Percentiles rank a stretch among this genome's conserved stretches.
phyloP scores from a whole-genome alignment of 2,888 invertebrate species.

The Heteromyza rotundicornis region DNA sequence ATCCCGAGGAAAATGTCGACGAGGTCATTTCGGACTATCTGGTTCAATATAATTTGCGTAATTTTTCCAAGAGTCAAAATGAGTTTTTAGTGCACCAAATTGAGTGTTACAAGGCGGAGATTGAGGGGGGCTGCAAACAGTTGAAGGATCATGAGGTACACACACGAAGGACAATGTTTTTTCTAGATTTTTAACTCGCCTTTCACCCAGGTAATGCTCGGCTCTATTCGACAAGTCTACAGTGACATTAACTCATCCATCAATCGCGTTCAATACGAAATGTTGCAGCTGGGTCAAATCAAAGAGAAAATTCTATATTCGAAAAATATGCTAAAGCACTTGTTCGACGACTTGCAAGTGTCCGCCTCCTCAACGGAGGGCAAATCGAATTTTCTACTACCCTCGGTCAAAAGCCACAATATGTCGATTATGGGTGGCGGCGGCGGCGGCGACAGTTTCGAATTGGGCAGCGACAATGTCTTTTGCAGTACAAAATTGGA shows the following conservation, averaged over 20 bases:
- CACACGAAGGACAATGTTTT: background rate
- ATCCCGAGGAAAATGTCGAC: conserved; percentile 41
- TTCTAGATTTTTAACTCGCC: background rate
- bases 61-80: conserved; percentile 48
- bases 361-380: conserved; percentile 24
- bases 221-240: conserved; percentile 55
- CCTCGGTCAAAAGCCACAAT: conserved; percentile 30
- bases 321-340: conserved; percentile 50
- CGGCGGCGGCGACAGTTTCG: conserved; percentile 40
- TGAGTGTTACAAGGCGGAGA: conserved; percentile 44
- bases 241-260: conserved; percentile 49
- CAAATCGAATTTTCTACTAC: conserved; percentile 47
- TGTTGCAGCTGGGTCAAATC: conserved; percentile 54
- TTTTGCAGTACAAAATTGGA: conserved; percentile 60
- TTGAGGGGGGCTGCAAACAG: conserved; percentile 42
- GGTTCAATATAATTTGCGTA: conserved; percentile 51
- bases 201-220: conserved; percentile 42
- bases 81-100: conserved; percentile 53
- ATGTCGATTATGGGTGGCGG: conserved; percentile 23
- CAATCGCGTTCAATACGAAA: conserved; percentile 56
- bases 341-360: conserved; percentile 48
- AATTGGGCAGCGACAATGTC: conserved; percentile 46
- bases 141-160: conserved; percentile 55
- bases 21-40: conserved; percentile 55
- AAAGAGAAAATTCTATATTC: conserved; percentile 60